Evolutionary conservation across 2,888 invertebrate species (phyloP).

Genomic region (Tetrapedia diversipes): DNA sequence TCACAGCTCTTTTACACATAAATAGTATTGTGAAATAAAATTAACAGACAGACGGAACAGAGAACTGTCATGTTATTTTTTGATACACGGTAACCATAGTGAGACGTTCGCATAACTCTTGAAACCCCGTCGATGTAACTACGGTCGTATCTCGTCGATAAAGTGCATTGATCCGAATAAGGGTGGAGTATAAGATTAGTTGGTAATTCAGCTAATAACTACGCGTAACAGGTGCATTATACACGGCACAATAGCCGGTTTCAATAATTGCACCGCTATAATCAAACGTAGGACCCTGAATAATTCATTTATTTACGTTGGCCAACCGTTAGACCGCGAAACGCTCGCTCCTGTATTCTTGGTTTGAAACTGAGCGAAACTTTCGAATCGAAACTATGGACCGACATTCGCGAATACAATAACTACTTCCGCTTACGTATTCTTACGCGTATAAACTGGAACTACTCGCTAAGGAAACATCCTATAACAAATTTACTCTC

Average conservation of each 20-base stretch:
- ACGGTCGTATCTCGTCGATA: neutral
- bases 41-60: too few relatives aligned
- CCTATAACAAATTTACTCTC: neutral
- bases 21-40: too few relatives aligned
- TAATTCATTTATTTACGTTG: slow-evolving; percentile 46
- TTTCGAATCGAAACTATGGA: slow-evolving; percentile 33
- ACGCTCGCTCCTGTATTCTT: slow-evolving; percentile 20
- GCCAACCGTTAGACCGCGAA: neutral
- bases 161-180: neutral
- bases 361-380: slow-evolving; percentile 36
- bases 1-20: too few relatives aligned
- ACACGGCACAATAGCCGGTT: slow-evolving; percentile 10
- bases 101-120: neutral
- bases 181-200: slow-evolving; percentile 17
- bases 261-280: slow-evolving; percentile 33
- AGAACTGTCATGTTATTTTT: too few relatives aligned
- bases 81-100: neutral
- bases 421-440: slow-evolving; percentile 26
- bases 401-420: slow-evolving; percentile 16
- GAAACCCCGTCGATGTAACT: neutral
- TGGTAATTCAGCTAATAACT: slow-evolving; percentile 13
- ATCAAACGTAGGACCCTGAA: slow-evolving; percentile 41
- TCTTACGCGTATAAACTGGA: slow-evolving; percentile 2
- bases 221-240: slow-evolving; percentile 7
- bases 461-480: slow-evolving; percentile 3